Base-by-base conservation (phyloP, 2,797 vertebrate species). In the Numenius phaeopus region DNA sequence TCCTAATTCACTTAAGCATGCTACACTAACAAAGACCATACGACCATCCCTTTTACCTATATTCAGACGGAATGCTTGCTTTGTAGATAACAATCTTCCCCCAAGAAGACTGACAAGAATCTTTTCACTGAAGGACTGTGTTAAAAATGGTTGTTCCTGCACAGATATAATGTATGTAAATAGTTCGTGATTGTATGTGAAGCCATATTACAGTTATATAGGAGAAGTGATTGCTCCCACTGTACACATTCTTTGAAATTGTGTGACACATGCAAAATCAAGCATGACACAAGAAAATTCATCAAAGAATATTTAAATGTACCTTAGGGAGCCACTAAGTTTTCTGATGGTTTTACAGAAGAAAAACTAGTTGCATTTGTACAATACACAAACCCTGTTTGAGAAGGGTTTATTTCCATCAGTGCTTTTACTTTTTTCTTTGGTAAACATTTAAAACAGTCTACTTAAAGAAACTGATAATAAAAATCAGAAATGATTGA, bases 301-400 rank as follows among this genome's bases (percentile, higher is more conserved):
- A 95, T 97, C 95, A 97, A 95, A 97, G 81, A 81, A 90, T 95
- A 91, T 95, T 96, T 96, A 96, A 95, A 95, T 54, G 82, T 50
- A 90, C 92, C 44, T 94, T 80, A 73, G 93, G 87, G 95, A 97
- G 66, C n/a, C 37, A 76, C 64, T 96, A 86, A 72, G 32, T 88
- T 96, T 95, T 94, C 78, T 89, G 54, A 87, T 87, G 49, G 30
- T 88, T 95, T 93, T 92, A 90, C 54, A 86, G 87, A 94, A 92
- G 62, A 44, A 94, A 95, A 94, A 94, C 67, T 95, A 97, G 90
- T 89, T 96, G 62, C 77, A 77, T 87, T 52, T 94, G 77, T 71
- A 90, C 44, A 69, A 82, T 77, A 61, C 79, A 89, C 29, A 55
- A 55, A 32, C 11, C 81, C 27, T 83, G 19, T 65, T 96, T 81